Base-by-base conservation (phyloP, 92 coral and sea anemone genomes). In the Pocillopora meandrina region DNA sequence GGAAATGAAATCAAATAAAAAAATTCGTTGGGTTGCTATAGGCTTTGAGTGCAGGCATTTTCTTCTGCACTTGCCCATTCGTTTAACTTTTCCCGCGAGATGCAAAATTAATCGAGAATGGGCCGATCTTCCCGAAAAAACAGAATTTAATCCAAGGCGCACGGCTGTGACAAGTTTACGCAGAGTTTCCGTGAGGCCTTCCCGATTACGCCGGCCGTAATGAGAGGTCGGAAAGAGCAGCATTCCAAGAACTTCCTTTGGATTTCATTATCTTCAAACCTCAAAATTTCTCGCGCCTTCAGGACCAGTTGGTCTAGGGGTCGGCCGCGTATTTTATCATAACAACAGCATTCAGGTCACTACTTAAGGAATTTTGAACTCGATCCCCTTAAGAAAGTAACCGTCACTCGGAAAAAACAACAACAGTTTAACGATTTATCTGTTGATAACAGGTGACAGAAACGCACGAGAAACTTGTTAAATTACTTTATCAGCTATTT, bases 1-100 rank as follows among this genome's bases (percentile, higher is more conserved):
- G 98, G 98, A 94, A 92, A 94, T 93, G 98, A 87, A 89, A 64
- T 78, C 62, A 72, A 84, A 89, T 84, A 42, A 89, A 85, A 81
- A 89, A 78, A 78, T 70, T 56, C n/a, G 42, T 60, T 49, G 58
- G 26, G 86, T 73, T 83, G 80, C 86, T 47, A 63, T 63, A 83
- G 74, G 80, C 78, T 47, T 73, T 61, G 56, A 11, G 10, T 52
- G 26, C 60, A 47, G 47, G 73, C 62, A 63, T 49, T 47, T 64
- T 83, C 52, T 49, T 9, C 26, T 63, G 69, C 85, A 52, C 26
- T 65, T 33, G 47, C 42, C 49, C 19, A 34, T 34, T 35, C 12
- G 0, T 47, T 47, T 21, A 42, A 42, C 52, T 82, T 83, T 17
- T 23, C 80, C 31, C 23, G 80, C 23, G 80, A 73, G 74, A 72